phyloP scores from a whole-genome alignment of 2,888 invertebrate genomes.

The Brachycybe producta region DNA sequence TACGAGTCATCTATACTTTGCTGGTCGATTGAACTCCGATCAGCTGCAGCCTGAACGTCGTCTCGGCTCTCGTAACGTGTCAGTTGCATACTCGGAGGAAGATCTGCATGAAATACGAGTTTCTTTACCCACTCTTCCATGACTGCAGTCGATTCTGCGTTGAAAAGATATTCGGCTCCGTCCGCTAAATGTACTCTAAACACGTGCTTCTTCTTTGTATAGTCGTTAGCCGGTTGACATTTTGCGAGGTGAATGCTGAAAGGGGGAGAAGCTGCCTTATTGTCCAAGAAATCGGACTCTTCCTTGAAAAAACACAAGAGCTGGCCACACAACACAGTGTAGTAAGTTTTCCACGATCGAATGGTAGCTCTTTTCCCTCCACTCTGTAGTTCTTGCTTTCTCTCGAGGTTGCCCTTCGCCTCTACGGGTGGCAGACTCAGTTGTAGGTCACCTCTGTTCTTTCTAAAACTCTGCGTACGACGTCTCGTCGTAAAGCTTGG shows the following conservation, averaged over 20 bases:
- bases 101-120: constrained; percentile 79
- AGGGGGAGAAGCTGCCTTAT: constrained; percentile 76
- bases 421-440: constrained; percentile 66
- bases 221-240: constrained; percentile 79
- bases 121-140: constrained; percentile 85
- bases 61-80: constrained; percentile 54
- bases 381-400: constrained; percentile 85
- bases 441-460: not conserved
- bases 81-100: constrained; percentile 78
- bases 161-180: constrained; percentile 84
- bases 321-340: constrained; percentile 92
- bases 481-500: constrained; percentile 90
- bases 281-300: constrained; percentile 72
- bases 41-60: not conserved
- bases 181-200: constrained; percentile 75
- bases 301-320: constrained; percentile 95
- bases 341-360: constrained; percentile 88
- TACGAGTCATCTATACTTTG: too few relatives aligned
- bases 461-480: constrained; percentile 48
- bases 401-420: constrained; percentile 76
- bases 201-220: constrained; percentile 87
- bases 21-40: too few relatives aligned
- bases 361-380: constrained; percentile 91
- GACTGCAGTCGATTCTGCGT: constrained; percentile 54
- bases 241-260: constrained; percentile 61